Base-by-base conservation (phyloP, 2,113 vertebrate genomes). In the Mugil cephalus region DNA sequence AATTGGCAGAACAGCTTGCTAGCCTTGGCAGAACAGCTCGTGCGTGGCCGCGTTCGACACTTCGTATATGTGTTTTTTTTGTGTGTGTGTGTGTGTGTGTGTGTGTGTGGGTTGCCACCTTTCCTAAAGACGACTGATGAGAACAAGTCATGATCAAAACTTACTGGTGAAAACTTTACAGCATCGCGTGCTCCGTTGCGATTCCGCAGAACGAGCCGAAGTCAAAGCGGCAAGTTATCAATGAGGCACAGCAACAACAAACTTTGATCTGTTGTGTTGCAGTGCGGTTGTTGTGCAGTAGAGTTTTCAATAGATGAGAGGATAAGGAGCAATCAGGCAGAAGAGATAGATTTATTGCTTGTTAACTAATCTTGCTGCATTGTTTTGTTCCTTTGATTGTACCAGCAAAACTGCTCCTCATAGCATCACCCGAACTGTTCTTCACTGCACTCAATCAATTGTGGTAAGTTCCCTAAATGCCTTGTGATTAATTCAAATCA, bases 401-500 rank as follows among this genome's bases (percentile, higher is more conserved):
- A 60, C 55, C 21, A 36, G 54, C 18, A 63, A 85, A 84, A 79
- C 67, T 63, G 46, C 79, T 80, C 62, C 50, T 73, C 65, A 74
- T 40, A 82, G 58, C 74, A 74, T 77, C 76, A 74, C 61, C 72
- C 30, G 45, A 81, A 83, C 79, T 55, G 64, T 82, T 87, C 77
- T 75, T 72, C 79, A 40, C 55, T 58, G 69, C 81, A 79, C 84
- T 90, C 86, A 84, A 73, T 87, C 69, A 88, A 80, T 89, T 82
- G 75, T 80, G 74, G 47, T 80, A 86, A 82, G 81, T 85, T 90
- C 84, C 74, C 82, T 88, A 87, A 89, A 90, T 82, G 85, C 79
- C 79, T 82, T 83, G 73, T 88, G 89, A 89, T 91, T 89, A 86
- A 92, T 90, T 88, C 74, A 67, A 84, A 85, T 89, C 83, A 91